These are phyloP conservation scores for Xestobium rufovillosum DNA, from an alignment of 2,888 invertebrate species.

Conservation along the genomic window DNA sequence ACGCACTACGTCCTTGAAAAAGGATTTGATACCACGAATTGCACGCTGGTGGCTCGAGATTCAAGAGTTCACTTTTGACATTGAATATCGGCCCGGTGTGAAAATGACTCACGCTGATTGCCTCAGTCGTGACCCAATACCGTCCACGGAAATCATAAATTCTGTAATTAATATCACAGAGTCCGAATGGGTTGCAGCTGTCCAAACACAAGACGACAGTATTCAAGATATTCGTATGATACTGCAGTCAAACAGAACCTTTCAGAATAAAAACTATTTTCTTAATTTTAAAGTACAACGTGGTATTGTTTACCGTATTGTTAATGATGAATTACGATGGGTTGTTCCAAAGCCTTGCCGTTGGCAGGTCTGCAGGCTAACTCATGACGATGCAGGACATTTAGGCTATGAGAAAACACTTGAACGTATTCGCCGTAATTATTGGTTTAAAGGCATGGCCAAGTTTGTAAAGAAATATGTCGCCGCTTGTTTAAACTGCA, in stretches of 20 bases:
- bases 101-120: background rate
- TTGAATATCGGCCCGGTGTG: constrained; percentile 2
- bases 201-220: background rate
- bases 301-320: background rate
- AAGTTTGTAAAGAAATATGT: constrained; percentile 35
- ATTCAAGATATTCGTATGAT: background rate
- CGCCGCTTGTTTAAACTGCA: constrained; percentile 33
- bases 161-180: background rate
- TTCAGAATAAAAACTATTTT: background rate
- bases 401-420: constrained; percentile 19
- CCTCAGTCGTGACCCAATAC: background rate
- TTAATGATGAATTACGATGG: constrained; percentile 6
- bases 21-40: background rate
- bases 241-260: no score
- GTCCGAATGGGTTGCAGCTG: background rate
- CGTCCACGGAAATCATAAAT: background rate
- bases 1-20: background rate
- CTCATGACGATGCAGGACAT: constrained; percentile 19
- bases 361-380: constrained; percentile 17
- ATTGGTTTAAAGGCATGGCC: constrained; percentile 28
- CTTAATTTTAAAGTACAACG: background rate
- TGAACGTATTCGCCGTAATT: constrained; percentile 13
- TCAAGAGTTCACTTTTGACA: background rate
- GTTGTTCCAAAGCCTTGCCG: constrained; percentile 13
- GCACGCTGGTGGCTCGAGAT: constrained; percentile 1